Percentiles rank a stretch among this genome's conserved stretches.
Evolutionary conservation across 2,797 vertebrate species (phyloP).

Genomic region (Sitta carolinensis): DNA sequence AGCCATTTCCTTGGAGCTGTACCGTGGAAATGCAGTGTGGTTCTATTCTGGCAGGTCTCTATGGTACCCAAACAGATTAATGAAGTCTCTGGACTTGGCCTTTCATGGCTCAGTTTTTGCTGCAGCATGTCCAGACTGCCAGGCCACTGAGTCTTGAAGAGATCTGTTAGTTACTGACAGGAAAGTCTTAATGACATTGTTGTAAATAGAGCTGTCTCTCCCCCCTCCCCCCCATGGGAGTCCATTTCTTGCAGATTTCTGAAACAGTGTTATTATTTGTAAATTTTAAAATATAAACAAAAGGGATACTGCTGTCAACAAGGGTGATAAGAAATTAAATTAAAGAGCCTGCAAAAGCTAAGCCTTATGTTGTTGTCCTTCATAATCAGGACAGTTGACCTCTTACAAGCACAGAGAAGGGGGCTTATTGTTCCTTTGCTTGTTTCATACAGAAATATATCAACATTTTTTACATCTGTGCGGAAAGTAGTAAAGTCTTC

Average conservation of each 20-base stretch:
- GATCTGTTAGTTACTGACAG: neutral
- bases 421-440: neutral
- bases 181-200: neutral
- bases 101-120: neutral
- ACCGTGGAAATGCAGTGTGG: neutral
- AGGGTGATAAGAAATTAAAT: neutral
- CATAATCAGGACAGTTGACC: neutral
- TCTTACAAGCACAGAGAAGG: neutral
- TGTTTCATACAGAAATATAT: neutral
- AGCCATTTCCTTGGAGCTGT: neutral
- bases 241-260: neutral
- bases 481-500: neutral
- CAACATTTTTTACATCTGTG: neutral
- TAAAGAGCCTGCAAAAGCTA: neutral
- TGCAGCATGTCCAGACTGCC: neutral
- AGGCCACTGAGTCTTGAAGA: neutral
- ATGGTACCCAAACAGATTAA: neutral
- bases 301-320: neutral
- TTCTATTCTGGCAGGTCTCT: neutral
- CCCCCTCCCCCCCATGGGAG: rapidly evolving
- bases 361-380: neutral
- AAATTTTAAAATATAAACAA: slow-evolving; percentile 8
- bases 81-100: neutral
- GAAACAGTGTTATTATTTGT: neutral
- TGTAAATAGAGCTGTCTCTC: slow-evolving; percentile 31